These are phyloP conservation scores for Ceratina calcarata DNA, from an alignment of 1,140 invertebrate genomes.

Conservation along the genomic window DNA sequence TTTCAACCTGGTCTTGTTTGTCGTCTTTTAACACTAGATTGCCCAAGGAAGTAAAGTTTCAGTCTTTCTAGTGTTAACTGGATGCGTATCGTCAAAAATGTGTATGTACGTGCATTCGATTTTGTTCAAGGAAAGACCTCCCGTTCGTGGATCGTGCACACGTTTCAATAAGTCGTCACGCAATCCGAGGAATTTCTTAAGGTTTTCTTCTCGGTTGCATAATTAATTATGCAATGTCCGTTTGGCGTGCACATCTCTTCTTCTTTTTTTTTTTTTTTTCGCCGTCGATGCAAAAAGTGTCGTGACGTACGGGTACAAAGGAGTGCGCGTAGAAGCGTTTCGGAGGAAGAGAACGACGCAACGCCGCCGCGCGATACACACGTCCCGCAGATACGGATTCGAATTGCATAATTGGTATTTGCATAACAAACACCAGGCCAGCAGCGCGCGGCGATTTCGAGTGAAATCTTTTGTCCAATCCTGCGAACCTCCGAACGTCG, in stretches of 20 bases:
- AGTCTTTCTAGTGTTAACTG: too few relatives aligned
- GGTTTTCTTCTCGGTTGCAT: background rate
- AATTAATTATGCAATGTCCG: background rate
- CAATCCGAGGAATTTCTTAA: background rate
- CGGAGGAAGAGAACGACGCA: background rate
- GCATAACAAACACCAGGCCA: background rate
- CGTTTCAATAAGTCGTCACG: background rate
- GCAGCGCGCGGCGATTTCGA: too few relatives aligned
- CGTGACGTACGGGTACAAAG: background rate
- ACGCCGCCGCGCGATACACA: background rate
- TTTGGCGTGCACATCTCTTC: background rate
- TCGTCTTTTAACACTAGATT: too few relatives aligned
- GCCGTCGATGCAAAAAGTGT: background rate
- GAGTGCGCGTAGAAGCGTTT: background rate
- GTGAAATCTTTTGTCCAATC: too few relatives aligned
- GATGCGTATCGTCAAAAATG: too few relatives aligned
- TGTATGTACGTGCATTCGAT: too few relatives aligned
- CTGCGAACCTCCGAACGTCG: too few relatives aligned
- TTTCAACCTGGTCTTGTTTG: too few relatives aligned
- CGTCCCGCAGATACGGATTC: background rate
- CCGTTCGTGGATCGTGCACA: too few relatives aligned
- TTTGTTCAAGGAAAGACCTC: too few relatives aligned
- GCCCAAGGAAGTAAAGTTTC: too few relatives aligned
- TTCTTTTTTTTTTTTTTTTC: background rate
- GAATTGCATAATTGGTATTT: slow-evolving; percentile 1